Evolutionary conservation across 2,113 vertebrate genomes (phyloP).

Genomic region (Cranoglanis bouderius): DNA sequence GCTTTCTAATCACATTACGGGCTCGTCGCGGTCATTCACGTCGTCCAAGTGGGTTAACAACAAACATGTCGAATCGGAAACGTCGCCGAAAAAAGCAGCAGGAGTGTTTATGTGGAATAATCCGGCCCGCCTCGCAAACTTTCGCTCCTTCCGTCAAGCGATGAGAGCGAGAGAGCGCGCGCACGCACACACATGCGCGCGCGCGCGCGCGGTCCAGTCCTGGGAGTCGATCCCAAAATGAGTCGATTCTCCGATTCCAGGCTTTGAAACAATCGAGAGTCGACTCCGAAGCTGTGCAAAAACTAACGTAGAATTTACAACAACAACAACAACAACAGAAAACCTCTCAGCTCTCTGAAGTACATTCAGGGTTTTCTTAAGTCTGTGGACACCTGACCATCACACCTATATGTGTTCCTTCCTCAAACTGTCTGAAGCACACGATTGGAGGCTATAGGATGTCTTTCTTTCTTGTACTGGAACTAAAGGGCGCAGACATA

Average conservation of each 20-base stretch:
- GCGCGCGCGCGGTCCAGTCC: not conserved
- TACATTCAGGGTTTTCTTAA: no score
- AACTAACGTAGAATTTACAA: not conserved
- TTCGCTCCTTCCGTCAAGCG: conserved; percentile 52
- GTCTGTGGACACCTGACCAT: not conserved
- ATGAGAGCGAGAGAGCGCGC: not conserved
- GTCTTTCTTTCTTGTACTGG: not conserved
- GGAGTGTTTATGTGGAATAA: conserved; percentile 47
- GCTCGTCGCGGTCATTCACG: not conserved
- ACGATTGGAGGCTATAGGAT: not conserved
- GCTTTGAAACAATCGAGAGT: not conserved
- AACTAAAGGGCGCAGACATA: not conserved
- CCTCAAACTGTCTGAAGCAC: not conserved
- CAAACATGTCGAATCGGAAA: not conserved
- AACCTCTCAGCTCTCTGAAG: no score
- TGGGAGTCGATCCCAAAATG: not conserved
- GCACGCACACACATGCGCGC: not conserved
- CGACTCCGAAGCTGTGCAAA: not conserved
- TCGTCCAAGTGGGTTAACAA: not conserved
- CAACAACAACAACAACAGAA: no score
- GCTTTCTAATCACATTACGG: conserved; percentile 15
- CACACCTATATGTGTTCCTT: not conserved
- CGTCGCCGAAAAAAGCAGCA: not conserved
- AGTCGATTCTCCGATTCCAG: not conserved
- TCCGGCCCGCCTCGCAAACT: conserved; percentile 51